These are phyloP conservation scores for Characodon lateralis DNA, from an alignment of 2,797 vertebrate species.

Conservation along the genomic window DNA sequence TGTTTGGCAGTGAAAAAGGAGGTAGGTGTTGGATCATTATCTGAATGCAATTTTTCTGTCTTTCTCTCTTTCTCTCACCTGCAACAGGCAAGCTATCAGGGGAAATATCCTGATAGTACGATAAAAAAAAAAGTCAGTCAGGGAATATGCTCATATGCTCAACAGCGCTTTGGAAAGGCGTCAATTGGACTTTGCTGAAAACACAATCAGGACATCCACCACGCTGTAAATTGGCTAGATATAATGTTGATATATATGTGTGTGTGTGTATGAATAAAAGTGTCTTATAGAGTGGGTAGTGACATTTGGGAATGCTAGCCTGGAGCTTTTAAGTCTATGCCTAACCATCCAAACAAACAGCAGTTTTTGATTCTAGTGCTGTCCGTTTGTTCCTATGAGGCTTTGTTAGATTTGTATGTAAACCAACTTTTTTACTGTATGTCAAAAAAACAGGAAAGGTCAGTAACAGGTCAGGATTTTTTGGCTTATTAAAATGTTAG, in stretches of 20 bases:
- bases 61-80: constrained; percentile 43
- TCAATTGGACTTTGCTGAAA: constrained; percentile 74
- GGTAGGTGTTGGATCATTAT: constrained; percentile 68
- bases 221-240: constrained; percentile 68
- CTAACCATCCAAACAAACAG: constrained; percentile 23
- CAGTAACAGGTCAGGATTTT: not conserved
- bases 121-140: constrained; percentile 66
- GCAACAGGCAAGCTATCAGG: constrained; percentile 64
- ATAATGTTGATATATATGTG: constrained; percentile 50
- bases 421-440: constrained; percentile 7
- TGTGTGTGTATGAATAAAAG: constrained; percentile 28
- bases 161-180: constrained; percentile 64
- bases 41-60: constrained; percentile 53
- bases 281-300: constrained; percentile 45
- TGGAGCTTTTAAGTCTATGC: constrained; percentile 31
- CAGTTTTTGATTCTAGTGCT: constrained; percentile 1
- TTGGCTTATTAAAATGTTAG: not conserved
- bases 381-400: constrained; percentile 6
- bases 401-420: not conserved
- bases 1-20: constrained; percentile 43
- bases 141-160: constrained; percentile 75
- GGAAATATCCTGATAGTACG: constrained; percentile 74
- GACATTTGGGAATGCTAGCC: constrained; percentile 45
- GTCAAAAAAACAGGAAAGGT: not conserved
- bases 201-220: constrained; percentile 73